A percentile compares a stretch with the other conserved stretches of the same genome.
Conservation (phyloP, 2,888 invertebrate species). For the Apocheima hispidaria region DNA sequence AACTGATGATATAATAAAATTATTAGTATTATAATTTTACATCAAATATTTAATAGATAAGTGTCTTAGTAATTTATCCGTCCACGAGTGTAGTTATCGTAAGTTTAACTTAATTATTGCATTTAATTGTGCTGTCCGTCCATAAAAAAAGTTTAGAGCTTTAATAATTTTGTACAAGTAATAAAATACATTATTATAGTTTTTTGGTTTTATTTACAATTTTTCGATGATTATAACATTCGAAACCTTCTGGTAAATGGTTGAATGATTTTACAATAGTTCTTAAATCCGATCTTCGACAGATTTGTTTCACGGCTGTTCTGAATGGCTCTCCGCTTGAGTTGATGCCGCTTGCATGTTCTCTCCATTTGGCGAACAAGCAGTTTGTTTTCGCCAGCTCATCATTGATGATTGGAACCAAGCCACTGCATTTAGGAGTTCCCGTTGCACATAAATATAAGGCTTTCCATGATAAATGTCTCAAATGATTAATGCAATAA, state of each 20-base stretch:
- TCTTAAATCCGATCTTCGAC: conserved; percentile 68
- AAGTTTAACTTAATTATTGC: conserved; percentile 23
- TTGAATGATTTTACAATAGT: conserved; percentile 65
- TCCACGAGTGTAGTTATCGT: conserved; percentile 51
- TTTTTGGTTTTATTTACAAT: conserved; percentile 47
- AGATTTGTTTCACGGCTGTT: conserved; percentile 65
- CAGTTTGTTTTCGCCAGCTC: conserved; percentile 77
- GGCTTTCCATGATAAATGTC: conserved; percentile 76
- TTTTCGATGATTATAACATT: conserved; percentile 64
- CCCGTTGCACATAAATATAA: conserved; percentile 70
- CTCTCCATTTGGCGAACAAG: conserved; percentile 75
- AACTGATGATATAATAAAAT: too few relatives aligned
- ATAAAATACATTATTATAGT: conserved; percentile 30
- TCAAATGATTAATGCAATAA: conserved; percentile 80
- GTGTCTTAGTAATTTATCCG: not conserved
- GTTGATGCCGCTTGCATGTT: conserved; percentile 70
- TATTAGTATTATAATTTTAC: not conserved
- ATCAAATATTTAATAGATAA: not conserved
- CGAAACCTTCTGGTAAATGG: conserved; percentile 65
- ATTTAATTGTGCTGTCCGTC: conserved; percentile 29
- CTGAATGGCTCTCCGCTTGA: conserved; percentile 57
- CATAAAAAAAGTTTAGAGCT: conserved; percentile 34
- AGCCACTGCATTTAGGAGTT: conserved; percentile 69
- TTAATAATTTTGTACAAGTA: conserved; percentile 39
- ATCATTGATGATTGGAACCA: conserved; percentile 64